phyloP scores from a whole-genome alignment of 2,797 vertebrate species.

The Leptoclinus maculatus region DNA sequence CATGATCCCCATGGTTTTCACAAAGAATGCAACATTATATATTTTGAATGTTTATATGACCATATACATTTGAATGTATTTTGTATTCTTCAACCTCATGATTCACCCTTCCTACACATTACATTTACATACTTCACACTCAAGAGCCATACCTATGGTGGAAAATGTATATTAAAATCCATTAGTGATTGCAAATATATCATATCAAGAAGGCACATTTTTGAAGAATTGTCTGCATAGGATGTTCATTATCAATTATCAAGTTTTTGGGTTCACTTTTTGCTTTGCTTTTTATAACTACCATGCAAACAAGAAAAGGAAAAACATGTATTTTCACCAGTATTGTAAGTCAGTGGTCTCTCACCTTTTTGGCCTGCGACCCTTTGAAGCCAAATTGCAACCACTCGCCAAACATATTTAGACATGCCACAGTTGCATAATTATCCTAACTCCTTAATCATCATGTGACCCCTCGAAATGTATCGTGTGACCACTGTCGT shows the following conservation, averaged over 20 bases:
- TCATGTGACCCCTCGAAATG: neutral
- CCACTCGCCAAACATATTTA: neutral
- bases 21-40: neutral
- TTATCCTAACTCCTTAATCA: neutral
- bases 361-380: neutral
- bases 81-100: neutral
- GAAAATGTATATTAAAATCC: neutral
- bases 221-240: neutral
- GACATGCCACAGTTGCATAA: neutral
- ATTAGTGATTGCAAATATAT: neutral
- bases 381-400: neutral
- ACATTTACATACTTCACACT: neutral
- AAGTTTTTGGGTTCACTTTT: neutral
- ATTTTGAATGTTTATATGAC: neutral
- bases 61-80: neutral
- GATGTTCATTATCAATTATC: neutral
- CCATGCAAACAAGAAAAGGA: neutral
- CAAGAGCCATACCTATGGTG: neutral
- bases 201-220: neutral
- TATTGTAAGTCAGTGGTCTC: neutral
- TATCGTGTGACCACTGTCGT: too few species aligned
- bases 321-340: neutral
- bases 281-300: neutral
- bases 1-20: too few species aligned
- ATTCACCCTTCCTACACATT: neutral